A percentile compares a stretch with the other conserved stretches of the same genome.
phyloP scores from a whole-genome alignment of 2,797 vertebrate species.

The Centropyge bicolor region DNA sequence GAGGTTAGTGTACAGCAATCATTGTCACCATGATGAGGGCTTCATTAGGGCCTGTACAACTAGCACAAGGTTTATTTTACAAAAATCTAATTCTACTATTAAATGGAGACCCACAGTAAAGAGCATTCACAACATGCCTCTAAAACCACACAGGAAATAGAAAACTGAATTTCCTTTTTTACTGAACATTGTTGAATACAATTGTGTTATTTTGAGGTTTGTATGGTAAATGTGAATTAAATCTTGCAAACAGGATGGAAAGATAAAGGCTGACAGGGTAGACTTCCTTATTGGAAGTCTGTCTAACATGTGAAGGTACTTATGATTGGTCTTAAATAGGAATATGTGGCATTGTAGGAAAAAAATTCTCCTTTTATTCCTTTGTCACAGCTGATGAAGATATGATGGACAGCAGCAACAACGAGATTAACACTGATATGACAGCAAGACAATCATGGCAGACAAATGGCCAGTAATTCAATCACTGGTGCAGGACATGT shows the following conservation, averaged over 20 bases:
- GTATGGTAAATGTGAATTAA: constrained; percentile 22
- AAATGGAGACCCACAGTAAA: neutral
- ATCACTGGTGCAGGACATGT: constrained; percentile 80
- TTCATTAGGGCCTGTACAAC: neutral
- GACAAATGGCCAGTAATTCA: constrained; percentile 86
- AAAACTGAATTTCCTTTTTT: constrained; percentile 17
- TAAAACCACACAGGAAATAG: constrained; percentile 14
- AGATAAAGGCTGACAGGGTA: constrained; percentile 24
- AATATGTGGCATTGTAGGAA: constrained; percentile 7
- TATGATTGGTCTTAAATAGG: neutral
- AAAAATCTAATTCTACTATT: neutral
- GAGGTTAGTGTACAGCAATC: neutral
- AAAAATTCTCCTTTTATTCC: constrained; percentile 36
- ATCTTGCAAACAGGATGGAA: constrained; percentile 39
- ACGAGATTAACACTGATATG: constrained; percentile 75
- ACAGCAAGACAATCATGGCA: constrained; percentile 80
- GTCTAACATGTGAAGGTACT: neutral
- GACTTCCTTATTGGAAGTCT: constrained; percentile 7
- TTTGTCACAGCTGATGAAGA: constrained; percentile 50
- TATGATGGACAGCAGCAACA: constrained; percentile 53
- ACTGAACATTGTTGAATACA: constrained; percentile 21
- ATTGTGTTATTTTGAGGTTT: constrained; percentile 35
- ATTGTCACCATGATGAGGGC: neutral
- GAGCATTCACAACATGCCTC: neutral
- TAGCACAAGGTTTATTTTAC: neutral